Evolutionary conservation across 1,140 invertebrate species (phyloP), one percentile per base, ranked within the genome.

Genomic region (Eupristina koningsbergeri): DNA sequence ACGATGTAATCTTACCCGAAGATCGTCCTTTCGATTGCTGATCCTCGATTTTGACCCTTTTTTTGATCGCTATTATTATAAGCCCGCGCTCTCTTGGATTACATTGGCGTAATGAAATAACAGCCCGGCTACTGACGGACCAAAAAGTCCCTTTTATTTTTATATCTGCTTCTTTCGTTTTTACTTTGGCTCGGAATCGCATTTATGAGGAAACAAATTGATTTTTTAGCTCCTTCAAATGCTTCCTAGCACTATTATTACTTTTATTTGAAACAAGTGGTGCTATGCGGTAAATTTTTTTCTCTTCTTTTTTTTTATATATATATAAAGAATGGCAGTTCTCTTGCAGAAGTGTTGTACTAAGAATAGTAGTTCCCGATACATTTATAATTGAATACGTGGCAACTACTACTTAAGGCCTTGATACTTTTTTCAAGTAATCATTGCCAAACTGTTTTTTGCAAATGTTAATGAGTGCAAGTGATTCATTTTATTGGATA

Each of bases 1-100:
- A 81, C 45, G 79, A 36, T 81, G 85, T 84, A 84, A 86, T 86
- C 83, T 81, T 69, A 86, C 36, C 67, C 79, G 73, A 22, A 61
- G 76, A 80, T 80, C 81, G 69, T 58, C 64, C 75, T 74, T 63
- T 81, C 78, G 31, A 74, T 67, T 47, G n/a, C 29, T 45, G 64
- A 41, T 45, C 17, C 41, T 19, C 53, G 26, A 36, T 73, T 74
- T 80, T 11, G 63, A 50, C 77, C 77, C 64, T 80, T 84, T 71
- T 73, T 71, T 39, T 34, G 45, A 26, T 76, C 47, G 79, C 47
- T 83, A n/a, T 84, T 78, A 73, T 78, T 83, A 80, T 73, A 53
- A 31, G 36, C 67, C 31, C 50, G 64, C 75, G 74, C 64, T 53
- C 63, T 77, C 31, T n/a, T 13, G 71, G 58, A 45, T 75, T 71